phyloP scores from a whole-genome alignment of 2,113 vertebrate species.

The Empidonax traillii region DNA sequence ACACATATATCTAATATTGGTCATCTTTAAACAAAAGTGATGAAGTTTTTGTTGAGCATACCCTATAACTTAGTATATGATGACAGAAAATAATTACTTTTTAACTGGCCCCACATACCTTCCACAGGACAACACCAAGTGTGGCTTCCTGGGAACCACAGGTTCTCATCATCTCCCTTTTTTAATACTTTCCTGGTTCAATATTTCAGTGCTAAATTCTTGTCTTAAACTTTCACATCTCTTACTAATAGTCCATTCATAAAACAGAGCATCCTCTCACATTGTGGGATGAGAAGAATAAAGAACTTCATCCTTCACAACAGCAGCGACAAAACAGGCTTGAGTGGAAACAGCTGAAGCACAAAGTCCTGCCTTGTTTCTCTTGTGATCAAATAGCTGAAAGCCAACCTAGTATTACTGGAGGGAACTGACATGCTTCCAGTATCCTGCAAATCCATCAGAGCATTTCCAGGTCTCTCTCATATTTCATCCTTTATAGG shows the following conservation, averaged over 20 bases:
- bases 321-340: neutral
- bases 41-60: neutral
- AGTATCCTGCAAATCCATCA: neutral
- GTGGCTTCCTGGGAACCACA: fast-evolving
- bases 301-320: neutral
- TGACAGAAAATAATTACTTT: neutral
- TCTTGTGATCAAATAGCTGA: neutral
- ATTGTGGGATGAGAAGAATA: neutral
- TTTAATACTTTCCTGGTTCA: neutral
- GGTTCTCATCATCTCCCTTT: neutral
- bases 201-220: neutral
- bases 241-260: neutral
- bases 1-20: neutral
- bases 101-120: neutral
- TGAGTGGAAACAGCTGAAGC: neutral
- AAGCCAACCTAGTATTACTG: neutral
- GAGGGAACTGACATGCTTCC: neutral
- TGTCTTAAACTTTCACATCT: neutral
- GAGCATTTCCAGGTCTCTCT: neutral
- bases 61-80: neutral
- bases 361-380: neutral
- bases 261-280: neutral
- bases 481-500: neutral
- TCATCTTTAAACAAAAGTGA: neutral
- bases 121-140: neutral